Conservation (phyloP, 2,888 invertebrate species). For the Troides aeacus region DNA sequence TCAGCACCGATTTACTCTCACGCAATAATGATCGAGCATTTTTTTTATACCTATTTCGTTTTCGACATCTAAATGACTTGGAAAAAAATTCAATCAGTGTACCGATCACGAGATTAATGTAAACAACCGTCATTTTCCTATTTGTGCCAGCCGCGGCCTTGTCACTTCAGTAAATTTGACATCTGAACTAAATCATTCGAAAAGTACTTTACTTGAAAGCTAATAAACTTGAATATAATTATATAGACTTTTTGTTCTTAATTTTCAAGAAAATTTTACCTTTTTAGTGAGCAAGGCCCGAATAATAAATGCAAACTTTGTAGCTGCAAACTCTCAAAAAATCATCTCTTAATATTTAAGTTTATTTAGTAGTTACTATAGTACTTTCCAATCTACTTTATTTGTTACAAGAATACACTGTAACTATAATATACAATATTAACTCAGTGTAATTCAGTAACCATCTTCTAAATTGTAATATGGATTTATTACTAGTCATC, state of each 20-base stretch:
- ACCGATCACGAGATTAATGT: slow-evolving; percentile 21
- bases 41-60: slow-evolving; percentile 12
- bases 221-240: background rate
- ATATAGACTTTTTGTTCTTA: background rate
- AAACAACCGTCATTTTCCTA: slow-evolving; percentile 17
- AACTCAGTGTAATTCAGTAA: background rate
- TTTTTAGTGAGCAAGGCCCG: too few relatives aligned
- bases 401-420: background rate
- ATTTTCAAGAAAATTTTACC: too few relatives aligned
- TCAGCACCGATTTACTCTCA: slow-evolving; percentile 20
- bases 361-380: background rate
- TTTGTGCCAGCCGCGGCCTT: slow-evolving; percentile 12
- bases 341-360: background rate
- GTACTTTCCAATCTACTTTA: background rate
- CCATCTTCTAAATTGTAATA: too few relatives aligned
- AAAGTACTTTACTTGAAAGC: slow-evolving; percentile 4
- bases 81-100: slow-evolving; percentile 13
- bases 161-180: slow-evolving; percentile 20
- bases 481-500: too few relatives aligned
- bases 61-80: slow-evolving; percentile 20
- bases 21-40: slow-evolving; percentile 20
- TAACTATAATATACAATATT: background rate
- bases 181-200: slow-evolving; percentile 12
- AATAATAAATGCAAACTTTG: too few relatives aligned
- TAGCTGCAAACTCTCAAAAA: too few relatives aligned